A percentile compares a stretch with the other conserved stretches of the same genome.
These are phyloP conservation scores for Aleiodes sp. DNA, from an alignment of 1,140 invertebrate genomes.

Conservation along the genomic window DNA sequence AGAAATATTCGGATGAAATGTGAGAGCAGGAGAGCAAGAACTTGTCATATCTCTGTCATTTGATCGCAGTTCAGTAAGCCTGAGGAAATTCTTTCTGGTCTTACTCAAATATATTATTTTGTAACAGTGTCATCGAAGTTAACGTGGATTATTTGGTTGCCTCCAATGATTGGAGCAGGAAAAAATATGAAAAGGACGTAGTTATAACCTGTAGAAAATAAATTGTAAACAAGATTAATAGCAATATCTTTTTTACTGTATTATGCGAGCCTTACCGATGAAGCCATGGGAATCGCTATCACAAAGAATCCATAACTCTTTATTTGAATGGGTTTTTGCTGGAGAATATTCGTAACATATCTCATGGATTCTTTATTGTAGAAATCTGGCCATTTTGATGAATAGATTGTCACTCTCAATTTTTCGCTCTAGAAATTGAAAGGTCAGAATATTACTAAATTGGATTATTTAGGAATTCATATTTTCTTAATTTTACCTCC, in stretches of 20 bases:
- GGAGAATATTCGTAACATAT: neutral
- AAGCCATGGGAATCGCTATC: constrained; percentile 1
- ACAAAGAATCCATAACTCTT: neutral
- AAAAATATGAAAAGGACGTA: neutral
- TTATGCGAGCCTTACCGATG: neutral
- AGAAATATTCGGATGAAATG: too few species aligned
- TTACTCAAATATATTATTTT: too few species aligned
- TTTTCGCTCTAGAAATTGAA: neutral
- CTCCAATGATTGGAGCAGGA: neutral
- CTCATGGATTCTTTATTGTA: neutral
- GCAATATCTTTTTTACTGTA: neutral
- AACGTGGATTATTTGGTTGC: neutral
- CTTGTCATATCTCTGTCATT: too few species aligned
- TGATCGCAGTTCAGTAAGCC: too few species aligned
- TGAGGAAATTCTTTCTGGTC: too few species aligned
- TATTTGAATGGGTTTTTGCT: neutral
- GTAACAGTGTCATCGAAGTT: too few species aligned
- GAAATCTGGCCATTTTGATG: neutral
- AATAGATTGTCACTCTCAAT: neutral
- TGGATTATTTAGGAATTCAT: too few species aligned
- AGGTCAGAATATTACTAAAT: too few species aligned
- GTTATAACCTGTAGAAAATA: neutral
- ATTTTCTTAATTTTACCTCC: too few species aligned
- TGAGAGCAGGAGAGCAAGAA: too few species aligned
- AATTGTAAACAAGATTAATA: neutral